These are phyloP conservation scores for Smutsia gigantea DNA, from an alignment of 2,797 vertebrate species.

Conservation along the genomic window DNA sequence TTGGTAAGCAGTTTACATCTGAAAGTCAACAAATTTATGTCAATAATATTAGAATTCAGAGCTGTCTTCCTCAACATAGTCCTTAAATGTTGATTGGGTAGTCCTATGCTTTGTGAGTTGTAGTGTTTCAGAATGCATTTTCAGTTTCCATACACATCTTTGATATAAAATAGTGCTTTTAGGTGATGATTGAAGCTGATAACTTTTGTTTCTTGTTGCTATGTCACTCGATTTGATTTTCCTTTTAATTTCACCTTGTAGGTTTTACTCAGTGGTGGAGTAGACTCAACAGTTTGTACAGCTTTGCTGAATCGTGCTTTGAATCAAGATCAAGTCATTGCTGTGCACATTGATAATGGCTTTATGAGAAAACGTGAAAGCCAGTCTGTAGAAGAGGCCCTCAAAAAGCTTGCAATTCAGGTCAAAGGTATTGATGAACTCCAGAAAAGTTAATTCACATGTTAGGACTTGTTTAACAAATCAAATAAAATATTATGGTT, in stretches of 20 bases:
- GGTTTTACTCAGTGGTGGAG: slow-evolving; percentile 98
- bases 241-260: slow-evolving; percentile 67
- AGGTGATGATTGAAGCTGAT: not conserved
- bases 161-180: not conserved
- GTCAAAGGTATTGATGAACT: slow-evolving; percentile 91
- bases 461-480: not conserved
- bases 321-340: slow-evolving; percentile 96
- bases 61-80: not conserved
- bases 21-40: not conserved
- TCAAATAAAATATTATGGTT: not conserved
- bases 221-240: not conserved
- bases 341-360: slow-evolving; percentile 99
- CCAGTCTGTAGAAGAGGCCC: slow-evolving; percentile 97
- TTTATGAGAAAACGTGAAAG: slow-evolving; percentile 99
- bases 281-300: slow-evolving; percentile 99
- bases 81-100: not conserved
- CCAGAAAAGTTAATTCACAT: not conserved
- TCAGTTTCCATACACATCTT: not conserved
- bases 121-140: not conserved
- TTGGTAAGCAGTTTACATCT: slow-evolving; percentile 89
- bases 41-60: not conserved
- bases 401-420: slow-evolving; percentile 97
- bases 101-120: not conserved
- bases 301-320: slow-evolving; percentile 97
- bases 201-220: not conserved